phyloP scores from a whole-genome alignment of 1,140 invertebrate genomes.

The Pseudoatta argentina region DNA sequence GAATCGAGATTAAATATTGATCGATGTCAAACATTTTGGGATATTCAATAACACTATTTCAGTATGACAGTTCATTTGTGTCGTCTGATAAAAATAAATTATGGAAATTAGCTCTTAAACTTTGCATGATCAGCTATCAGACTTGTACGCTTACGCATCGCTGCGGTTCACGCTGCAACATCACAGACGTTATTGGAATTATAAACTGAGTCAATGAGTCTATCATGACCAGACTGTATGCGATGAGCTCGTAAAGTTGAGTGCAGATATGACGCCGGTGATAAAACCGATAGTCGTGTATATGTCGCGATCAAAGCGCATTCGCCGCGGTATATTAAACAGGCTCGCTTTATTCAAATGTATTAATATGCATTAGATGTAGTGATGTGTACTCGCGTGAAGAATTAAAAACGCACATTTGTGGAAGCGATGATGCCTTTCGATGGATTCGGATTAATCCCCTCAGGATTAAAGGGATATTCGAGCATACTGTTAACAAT shows the following conservation, averaged over 20 bases:
- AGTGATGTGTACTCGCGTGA: background rate
- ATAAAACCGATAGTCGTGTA: slow-evolving; percentile 35
- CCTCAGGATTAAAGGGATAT: slow-evolving; percentile 29
- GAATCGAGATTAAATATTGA: slow-evolving; percentile 1
- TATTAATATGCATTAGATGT: slow-evolving; percentile 17
- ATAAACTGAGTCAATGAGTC: slow-evolving; percentile 45
- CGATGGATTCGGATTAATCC: slow-evolving; percentile 24
- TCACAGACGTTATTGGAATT: slow-evolving; percentile 41
- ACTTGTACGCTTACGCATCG: background rate
- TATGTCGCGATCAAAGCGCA: slow-evolving; percentile 21
- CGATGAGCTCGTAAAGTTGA: slow-evolving; percentile 37
- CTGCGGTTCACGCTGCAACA: background rate
- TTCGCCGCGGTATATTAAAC: slow-evolving; percentile 39
- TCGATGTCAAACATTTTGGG: background rate
- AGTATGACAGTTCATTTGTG: background rate
- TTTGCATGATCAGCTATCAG: background rate
- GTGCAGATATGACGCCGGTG: slow-evolving; percentile 11
- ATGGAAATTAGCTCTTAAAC: background rate
- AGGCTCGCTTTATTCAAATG: slow-evolving; percentile 11
- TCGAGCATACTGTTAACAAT: background rate
- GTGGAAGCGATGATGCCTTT: background rate
- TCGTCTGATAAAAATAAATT: background rate
- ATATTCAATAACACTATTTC: background rate
- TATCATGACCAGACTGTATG: background rate
- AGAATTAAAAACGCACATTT: slow-evolving; percentile 13